Evolutionary conservation across 2,888 invertebrate species (phyloP).

Genomic region (Tanypteryx hageni): DNA sequence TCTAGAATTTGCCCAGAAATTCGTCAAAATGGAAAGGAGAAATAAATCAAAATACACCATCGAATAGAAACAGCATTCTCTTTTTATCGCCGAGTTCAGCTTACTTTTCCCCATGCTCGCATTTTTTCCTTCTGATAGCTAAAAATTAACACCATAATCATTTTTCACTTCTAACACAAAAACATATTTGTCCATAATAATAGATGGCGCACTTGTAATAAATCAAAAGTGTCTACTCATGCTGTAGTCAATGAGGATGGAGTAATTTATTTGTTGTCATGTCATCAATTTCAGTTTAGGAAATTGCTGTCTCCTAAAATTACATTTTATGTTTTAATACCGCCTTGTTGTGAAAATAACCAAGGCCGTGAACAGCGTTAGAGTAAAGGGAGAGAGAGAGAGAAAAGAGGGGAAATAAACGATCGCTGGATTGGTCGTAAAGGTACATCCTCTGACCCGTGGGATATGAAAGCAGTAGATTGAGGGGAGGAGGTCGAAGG

Average conservation of each 20-base stretch:
- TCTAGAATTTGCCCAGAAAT: too few species aligned
- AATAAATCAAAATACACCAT: too few species aligned
- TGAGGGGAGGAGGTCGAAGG: neutral
- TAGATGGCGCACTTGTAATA: too few species aligned
- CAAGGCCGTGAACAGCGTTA: neutral
- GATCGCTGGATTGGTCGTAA: slow-evolving; percentile 31
- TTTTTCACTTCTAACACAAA: too few species aligned
- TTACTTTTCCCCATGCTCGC: too few species aligned
- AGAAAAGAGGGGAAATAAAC: neutral
- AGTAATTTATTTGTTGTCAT: slow-evolving; percentile 22
- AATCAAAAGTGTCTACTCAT: too few species aligned
- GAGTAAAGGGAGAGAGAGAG: neutral
- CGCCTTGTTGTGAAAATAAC: slow-evolving; percentile 44
- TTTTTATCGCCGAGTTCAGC: too few species aligned
- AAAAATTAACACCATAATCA: too few species aligned
- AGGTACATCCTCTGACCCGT: slow-evolving; percentile 40
- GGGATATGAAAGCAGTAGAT: neutral
- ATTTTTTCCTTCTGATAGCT: too few species aligned
- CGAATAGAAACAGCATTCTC: too few species aligned
- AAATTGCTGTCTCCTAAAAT: slow-evolving; percentile 27
- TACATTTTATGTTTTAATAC: neutral
- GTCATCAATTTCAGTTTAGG: slow-evolving; percentile 59
- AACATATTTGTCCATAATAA: too few species aligned
- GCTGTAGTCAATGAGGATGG: neutral
- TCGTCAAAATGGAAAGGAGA: too few species aligned